phyloP scores from a whole-genome alignment of 2,113 vertebrate species.

The Sylvia atricapilla region DNA sequence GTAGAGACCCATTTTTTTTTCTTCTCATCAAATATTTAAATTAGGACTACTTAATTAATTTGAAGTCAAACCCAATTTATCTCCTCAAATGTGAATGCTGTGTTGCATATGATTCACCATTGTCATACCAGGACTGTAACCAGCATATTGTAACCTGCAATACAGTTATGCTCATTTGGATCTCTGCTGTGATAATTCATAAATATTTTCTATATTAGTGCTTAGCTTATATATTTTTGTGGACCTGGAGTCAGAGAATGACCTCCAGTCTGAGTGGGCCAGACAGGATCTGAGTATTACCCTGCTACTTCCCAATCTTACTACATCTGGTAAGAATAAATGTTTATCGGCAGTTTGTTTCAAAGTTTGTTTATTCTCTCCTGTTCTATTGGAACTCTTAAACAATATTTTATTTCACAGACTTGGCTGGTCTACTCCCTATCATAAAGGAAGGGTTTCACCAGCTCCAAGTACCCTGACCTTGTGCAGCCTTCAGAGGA shows the following conservation, averaged over 20 bases:
- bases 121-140: not conserved
- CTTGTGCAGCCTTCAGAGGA: not conserved
- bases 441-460: not conserved
- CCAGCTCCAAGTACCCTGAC: not conserved
- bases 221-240: not conserved
- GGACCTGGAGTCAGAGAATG: not conserved
- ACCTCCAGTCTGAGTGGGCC: not conserved
- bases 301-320: not conserved
- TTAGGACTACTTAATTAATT: not conserved
- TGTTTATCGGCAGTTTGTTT: not conserved
- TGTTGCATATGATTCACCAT: not conserved
- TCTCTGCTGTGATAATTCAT: not conserved
- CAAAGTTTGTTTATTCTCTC: not conserved
- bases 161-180: not conserved
- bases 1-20: fast-evolving
- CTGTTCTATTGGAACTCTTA: not conserved
- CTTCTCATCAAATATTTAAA: not conserved
- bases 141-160: not conserved
- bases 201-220: not conserved
- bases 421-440: not conserved
- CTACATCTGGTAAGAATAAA: not conserved
- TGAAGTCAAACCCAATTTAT: not conserved
- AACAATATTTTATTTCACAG: not conserved
- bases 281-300: not conserved
- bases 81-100: not conserved